Conservation (phyloP, 2,888 invertebrate genomes). For the Dromius quadrimaculatus region DNA sequence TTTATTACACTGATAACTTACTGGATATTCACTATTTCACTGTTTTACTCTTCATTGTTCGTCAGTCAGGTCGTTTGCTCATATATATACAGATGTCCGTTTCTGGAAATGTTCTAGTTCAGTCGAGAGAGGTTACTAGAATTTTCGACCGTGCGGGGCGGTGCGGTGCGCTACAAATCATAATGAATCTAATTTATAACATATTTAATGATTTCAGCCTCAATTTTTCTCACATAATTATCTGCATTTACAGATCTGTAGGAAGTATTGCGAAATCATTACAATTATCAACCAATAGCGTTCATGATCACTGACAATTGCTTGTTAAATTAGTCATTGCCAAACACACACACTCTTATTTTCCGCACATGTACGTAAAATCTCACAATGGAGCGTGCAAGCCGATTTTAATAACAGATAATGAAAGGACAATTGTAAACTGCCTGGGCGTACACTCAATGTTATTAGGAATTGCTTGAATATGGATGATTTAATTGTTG, state of each 20-base stretch:
- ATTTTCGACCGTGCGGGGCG: too few species aligned
- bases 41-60: too few species aligned
- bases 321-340: slow-evolving; percentile 1
- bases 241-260: background rate
- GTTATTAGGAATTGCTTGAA: slow-evolving; percentile 31
- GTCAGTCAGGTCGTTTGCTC: too few species aligned
- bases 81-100: too few species aligned
- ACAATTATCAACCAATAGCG: background rate
- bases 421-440: slow-evolving; percentile 34
- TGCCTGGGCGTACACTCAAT: slow-evolving; percentile 35
- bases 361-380: slow-evolving; percentile 3
- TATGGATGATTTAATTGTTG: slow-evolving; percentile 47
- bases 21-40: too few species aligned
- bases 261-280: slow-evolving; percentile 1
- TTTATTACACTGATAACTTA: too few species aligned
- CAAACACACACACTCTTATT: background rate
- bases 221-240: background rate
- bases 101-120: too few species aligned
- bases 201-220: background rate
- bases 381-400: slow-evolving; percentile 17
- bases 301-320: background rate
- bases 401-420: slow-evolving; percentile 37
- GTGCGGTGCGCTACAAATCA: too few species aligned
- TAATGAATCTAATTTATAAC: too few species aligned
- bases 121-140: too few species aligned